Base-by-base conservation (phyloP, 2,888 invertebrate species). In the Heteromurus nitidus region DNA sequence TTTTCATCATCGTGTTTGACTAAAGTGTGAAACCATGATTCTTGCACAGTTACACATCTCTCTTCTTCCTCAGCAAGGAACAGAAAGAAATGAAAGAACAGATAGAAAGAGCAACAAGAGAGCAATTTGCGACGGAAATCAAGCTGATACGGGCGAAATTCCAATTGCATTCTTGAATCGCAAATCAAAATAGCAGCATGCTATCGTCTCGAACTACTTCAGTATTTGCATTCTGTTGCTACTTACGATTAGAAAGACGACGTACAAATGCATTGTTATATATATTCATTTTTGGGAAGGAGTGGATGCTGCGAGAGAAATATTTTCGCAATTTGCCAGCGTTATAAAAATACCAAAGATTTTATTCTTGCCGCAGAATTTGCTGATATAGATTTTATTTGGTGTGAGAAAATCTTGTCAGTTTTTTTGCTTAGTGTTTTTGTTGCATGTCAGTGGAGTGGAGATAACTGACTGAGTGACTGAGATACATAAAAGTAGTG, bases 41-140 rank as follows among this genome's bases (percentile, higher is more conserved):
- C 28, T 36, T 18, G 5, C 36, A 31, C 31, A 18, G 47, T 67
- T 28, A 13, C 64, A 36, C 18, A 18, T 30, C n/a, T 20, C 7
- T n/a, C n/a, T n/a, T n/a, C n/a, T 22, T 65, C 2, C 18, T 60
- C 2, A 55, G 50, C 2, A 58, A 58, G 24, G 30, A 9, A 47
- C 18, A 18, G 67, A 31, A 53, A 70, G 47, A 70, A 72, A 72
- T 47, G 13, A 5, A 36, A 36, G n/a, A n/a, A n/a, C n/a, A n/a
- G n/a, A n/a, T n/a, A n/a, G n/a, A n/a, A n/a, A n/a, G n/a, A n/a
- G n/a, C n/a, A n/a, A n/a, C n/a, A n/a, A n/a, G n/a, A n/a, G n/a
- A n/a, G n/a, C n/a, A n/a, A n/a, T 47, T 42, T 55, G 58, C 44
- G 72, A 72, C 62, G 72, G 31, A 72, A 72, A 72, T 72, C 30